Conservation (phyloP, 2,113 vertebrate species). For the Thamnophis sirtalis region DNA sequence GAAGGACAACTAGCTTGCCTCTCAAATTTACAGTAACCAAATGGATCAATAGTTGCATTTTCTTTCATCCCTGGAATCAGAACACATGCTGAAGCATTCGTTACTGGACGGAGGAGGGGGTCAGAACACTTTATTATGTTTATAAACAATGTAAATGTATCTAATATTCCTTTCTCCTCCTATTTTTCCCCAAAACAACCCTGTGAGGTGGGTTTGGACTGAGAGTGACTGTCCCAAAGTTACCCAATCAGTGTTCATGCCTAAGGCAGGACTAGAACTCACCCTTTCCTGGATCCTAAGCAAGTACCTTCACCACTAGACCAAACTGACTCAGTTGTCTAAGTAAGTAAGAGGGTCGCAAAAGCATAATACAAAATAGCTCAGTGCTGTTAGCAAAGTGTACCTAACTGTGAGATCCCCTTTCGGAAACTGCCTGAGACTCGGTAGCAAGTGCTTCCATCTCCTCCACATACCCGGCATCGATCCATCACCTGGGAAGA, state of each 20-base stretch:
- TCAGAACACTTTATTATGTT: not conserved
- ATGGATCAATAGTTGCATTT: not conserved
- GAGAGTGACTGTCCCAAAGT: not conserved
- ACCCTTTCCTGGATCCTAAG: not conserved
- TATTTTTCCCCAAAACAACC: not conserved
- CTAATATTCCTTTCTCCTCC: not conserved
- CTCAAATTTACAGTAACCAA: not conserved
- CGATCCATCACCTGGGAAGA: constrained; percentile 78
- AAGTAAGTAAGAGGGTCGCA: constrained; percentile 15
- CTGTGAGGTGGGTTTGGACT: not conserved
- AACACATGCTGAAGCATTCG: too few relatives aligned
- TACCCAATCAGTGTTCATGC: not conserved
- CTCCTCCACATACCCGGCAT: constrained; percentile 84
- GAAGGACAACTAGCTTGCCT: not conserved
- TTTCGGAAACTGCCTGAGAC: constrained; percentile 85
- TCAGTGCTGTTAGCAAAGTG: constrained; percentile 58
- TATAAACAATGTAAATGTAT: not conserved
- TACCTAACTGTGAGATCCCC: constrained; percentile 90
- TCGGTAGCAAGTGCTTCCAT: constrained; percentile 81
- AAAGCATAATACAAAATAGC: constrained; percentile 39
- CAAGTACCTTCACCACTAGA: not conserved
- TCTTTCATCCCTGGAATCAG: not conserved
- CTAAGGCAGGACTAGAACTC: not conserved
- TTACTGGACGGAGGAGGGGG: too few relatives aligned
- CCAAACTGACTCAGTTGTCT: constrained; percentile 5